Conservation (phyloP, 2,888 invertebrate genomes). For the Ptycholaimellus sp. region DNA sequence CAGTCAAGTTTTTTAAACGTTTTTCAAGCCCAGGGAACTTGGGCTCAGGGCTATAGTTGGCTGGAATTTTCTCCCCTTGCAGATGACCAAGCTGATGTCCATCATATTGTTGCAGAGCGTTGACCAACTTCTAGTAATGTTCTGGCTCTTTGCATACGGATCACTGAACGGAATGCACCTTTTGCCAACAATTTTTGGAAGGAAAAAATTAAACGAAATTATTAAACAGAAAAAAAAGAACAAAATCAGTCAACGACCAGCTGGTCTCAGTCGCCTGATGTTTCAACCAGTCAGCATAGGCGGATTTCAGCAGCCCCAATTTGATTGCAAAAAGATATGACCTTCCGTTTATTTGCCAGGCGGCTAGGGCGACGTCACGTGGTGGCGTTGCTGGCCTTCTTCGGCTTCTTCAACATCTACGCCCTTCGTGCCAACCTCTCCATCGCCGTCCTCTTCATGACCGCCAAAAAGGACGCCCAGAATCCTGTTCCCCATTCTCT, state of each 20-base stretch:
- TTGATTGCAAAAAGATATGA: neutral
- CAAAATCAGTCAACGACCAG: no score
- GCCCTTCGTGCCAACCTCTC: slow-evolving; percentile 30
- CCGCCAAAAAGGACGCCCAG: slow-evolving; percentile 10
- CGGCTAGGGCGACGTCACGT: slow-evolving; percentile 24
- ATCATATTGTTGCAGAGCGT: no score
- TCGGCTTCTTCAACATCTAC: slow-evolving; percentile 30
- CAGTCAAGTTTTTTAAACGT: neutral
- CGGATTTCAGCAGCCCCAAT: no score
- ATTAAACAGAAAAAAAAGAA: no score
- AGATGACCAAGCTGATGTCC: neutral
- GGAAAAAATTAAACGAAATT: no score
- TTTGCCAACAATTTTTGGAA: no score
- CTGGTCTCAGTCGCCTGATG: neutral
- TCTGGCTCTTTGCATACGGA: no score
- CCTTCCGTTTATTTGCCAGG: neutral
- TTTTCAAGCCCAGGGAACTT: neutral
- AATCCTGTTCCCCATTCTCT: neutral
- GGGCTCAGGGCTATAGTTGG: no score
- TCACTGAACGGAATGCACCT: no score
- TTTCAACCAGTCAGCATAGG: neutral
- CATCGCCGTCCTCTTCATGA: slow-evolving; percentile 29
- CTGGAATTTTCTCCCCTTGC: neutral
- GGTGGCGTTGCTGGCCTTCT: slow-evolving; percentile 28
- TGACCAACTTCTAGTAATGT: no score